A percentile compares a stretch with the other conserved stretches of the same genome.
These are phyloP conservation scores for Apis mellifera DNA, from an alignment of 1,140 invertebrate species.

Conservation along the genomic window Amel_HAv3.1 CM009941.2:6588501-6589000, in stretches of 20 bases:
- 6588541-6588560: conserved; percentile 44
- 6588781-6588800: neutral
- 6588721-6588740: conserved; percentile 33
- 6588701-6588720: conserved; percentile 54
- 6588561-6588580: conserved; percentile 47
- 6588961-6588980: no score
- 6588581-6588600: conserved; percentile 21
- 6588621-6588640: conserved; percentile 28
- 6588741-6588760: conserved; percentile 32
- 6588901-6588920: conserved; percentile 37
- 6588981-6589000: no score
- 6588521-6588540: conserved; percentile 38
- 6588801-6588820: neutral
- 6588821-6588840: conserved; percentile 29
- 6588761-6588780: neutral
- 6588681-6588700: conserved; percentile 20
- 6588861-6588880: conserved; percentile 29
- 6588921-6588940: conserved; percentile 25
- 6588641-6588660: conserved; percentile 29
- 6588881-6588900: conserved; percentile 16
- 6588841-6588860: conserved; percentile 24
- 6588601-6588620: neutral
- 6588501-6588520: conserved; percentile 46
- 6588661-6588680: conserved; percentile 28
- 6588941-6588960: conserved; percentile 21